Evolutionary conservation across 2,797 vertebrate genomes (phyloP).

Genomic region (Rhodeus uyekii): DNA sequence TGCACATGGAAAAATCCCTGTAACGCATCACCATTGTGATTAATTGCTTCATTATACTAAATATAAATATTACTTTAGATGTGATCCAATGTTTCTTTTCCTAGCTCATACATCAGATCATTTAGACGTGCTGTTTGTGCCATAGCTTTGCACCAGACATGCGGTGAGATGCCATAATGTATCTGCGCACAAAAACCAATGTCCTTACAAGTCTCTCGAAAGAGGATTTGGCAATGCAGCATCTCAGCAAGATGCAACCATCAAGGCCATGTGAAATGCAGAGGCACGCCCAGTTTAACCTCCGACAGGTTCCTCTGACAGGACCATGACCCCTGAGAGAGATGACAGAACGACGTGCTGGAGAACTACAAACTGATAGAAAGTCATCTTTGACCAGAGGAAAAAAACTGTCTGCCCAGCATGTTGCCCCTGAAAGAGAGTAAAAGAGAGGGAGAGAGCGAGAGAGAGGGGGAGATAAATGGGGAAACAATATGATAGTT

Average conservation of each 20-base stretch:
- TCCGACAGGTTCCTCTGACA: constrained; percentile 35
- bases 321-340: constrained; percentile 43
- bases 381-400: neutral
- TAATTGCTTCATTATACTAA: constrained; percentile 9
- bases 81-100: neutral
- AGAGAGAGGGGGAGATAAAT: constrained; percentile 37
- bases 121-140: neutral
- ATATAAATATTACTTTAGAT: neutral
- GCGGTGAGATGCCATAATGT: neutral
- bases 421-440: neutral
- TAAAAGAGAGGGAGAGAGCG: constrained; percentile 3
- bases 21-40: neutral
- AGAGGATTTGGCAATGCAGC: constrained; percentile 11
- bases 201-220: constrained; percentile 4
- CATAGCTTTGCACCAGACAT: neutral
- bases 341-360: constrained; percentile 32
- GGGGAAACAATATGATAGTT: constrained; percentile 46
- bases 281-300: constrained; percentile 49
- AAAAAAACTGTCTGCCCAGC: neutral
- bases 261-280: constrained; percentile 15
- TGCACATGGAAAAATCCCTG: neutral
- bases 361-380: constrained; percentile 20
- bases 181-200: neutral
- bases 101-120: neutral
- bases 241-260: neutral